Evolutionary conservation across 1,140 invertebrate species (phyloP).

Genomic region (Chymomyza costata): DNA sequence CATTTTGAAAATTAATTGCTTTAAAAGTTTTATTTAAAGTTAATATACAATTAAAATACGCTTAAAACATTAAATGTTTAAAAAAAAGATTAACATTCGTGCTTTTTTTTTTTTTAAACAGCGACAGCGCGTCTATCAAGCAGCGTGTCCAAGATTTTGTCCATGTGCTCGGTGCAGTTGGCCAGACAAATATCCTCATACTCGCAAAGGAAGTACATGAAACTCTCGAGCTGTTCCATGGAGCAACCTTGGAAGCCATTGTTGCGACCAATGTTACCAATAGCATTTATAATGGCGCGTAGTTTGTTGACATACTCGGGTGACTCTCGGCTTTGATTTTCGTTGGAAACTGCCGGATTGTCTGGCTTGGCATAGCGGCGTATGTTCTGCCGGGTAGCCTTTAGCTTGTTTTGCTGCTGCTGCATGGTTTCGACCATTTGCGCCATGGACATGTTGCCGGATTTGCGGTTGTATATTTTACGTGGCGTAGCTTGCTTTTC

Average conservation of each 20-base stretch:
- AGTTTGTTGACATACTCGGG: slow-evolving; percentile 50
- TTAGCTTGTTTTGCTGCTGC: slow-evolving; percentile 47
- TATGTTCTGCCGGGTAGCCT: slow-evolving; percentile 46
- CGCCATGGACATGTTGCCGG: slow-evolving; percentile 27
- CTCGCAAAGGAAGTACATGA: slow-evolving; percentile 59
- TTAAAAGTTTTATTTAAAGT: too few relatives aligned
- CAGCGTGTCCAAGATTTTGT: slow-evolving; percentile 57
- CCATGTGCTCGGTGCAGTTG: slow-evolving; percentile 63
- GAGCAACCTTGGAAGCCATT: slow-evolving; percentile 50
- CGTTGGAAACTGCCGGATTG: slow-evolving; percentile 24
- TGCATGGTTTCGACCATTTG: slow-evolving; percentile 51
- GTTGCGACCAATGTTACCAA: slow-evolving; percentile 48
- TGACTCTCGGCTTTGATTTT: slow-evolving; percentile 40
- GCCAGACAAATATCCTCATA: slow-evolving; percentile 62
- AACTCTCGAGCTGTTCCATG: slow-evolving; percentile 58
- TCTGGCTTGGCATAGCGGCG: slow-evolving; percentile 40
- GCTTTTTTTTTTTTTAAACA: slow-evolving; percentile 31
- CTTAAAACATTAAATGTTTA: background rate
- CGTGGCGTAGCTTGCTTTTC: slow-evolving; percentile 28
- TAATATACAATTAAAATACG: background rate
- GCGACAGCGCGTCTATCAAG: slow-evolving; percentile 44
- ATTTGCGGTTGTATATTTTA: background rate
- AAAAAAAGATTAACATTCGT: too few relatives aligned
- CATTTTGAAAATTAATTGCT: too few relatives aligned
- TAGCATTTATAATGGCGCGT: slow-evolving; percentile 38